Conservation (phyloP, 92 coral and sea anemone genomes). For the Parazoanthus atlanticus region DNA sequence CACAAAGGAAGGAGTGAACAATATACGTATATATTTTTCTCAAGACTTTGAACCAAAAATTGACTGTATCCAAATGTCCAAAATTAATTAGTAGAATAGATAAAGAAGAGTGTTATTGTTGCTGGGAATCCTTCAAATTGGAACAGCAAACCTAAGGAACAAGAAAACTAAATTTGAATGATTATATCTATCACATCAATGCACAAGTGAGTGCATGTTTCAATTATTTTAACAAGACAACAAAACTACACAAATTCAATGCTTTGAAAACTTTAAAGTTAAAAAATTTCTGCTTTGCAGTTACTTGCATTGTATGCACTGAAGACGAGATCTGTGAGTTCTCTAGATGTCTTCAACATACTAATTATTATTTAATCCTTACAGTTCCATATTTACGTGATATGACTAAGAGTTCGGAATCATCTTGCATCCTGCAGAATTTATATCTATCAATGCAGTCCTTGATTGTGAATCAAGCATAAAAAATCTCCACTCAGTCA, state of each 20-base stretch:
- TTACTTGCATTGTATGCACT: conserved; percentile 30
- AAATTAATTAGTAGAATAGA: too few species aligned
- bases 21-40: not conserved
- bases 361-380: not conserved
- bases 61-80: not conserved
- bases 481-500: conserved; percentile 2
- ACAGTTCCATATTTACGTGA: conserved; percentile 5
- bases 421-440: conserved; percentile 1
- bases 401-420: not conserved
- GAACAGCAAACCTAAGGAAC: conserved; percentile 29
- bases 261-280: conserved; percentile 44
- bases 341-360: not conserved
- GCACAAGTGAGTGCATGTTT: not conserved
- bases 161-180: conserved; percentile 8
- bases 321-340: conserved; percentile 23
- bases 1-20: not conserved
- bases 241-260: conserved; percentile 27
- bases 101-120: not conserved
- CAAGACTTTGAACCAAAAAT: not conserved
- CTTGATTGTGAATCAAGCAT: conserved; percentile 20
- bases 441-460: not conserved
- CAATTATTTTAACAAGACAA: conserved; percentile 8
- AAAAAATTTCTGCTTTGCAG: conserved; percentile 51
- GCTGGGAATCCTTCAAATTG: conserved; percentile 13
- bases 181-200: conserved; percentile 22